A percentile compares a stretch with the other conserved stretches of the same genome.
Evolutionary conservation across 2,888 invertebrate genomes (phyloP).

Genomic region (Myathropa florea): DNA sequence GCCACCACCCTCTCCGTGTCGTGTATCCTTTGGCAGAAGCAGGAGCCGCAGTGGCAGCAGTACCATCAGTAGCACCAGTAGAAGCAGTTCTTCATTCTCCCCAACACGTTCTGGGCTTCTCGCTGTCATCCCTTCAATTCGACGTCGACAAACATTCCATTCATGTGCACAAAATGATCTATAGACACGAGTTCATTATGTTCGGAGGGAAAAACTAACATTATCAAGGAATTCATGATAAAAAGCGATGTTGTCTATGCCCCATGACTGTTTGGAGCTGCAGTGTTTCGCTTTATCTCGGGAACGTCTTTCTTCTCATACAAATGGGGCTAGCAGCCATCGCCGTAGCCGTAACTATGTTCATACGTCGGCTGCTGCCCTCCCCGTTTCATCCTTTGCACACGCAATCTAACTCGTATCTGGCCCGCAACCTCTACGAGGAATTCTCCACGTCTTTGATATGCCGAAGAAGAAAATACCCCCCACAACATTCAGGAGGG

Average conservation of each 20-base stretch:
- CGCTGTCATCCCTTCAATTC: constrained; percentile 36
- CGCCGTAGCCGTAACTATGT: neutral
- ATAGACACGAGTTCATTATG: constrained; percentile 70
- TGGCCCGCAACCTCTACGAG: constrained; percentile 3
- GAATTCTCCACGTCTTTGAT: constrained; percentile 21
- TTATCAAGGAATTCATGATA: constrained; percentile 66
- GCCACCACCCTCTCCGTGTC: constrained; percentile 20
- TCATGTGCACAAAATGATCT: constrained; percentile 71
- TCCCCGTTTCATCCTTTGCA: constrained; percentile 32
- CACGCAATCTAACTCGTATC: constrained; percentile 55
- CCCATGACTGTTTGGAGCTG: constrained; percentile 14
- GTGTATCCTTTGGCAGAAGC: neutral
- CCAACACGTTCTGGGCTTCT: constrained; percentile 22
- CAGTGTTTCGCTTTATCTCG: constrained; percentile 53
- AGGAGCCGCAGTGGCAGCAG: neutral
- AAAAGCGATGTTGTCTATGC: constrained; percentile 49
- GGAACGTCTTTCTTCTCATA: constrained; percentile 50
- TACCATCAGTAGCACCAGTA: too few relatives aligned
- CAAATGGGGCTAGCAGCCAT: constrained; percentile 23
- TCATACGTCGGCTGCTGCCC: neutral
- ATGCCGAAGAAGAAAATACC: constrained; percentile 13
- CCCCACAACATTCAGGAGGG: neutral
- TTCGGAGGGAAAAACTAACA: constrained; percentile 62
- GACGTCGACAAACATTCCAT: constrained; percentile 64
- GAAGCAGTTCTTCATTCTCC: constrained; percentile 14